These are phyloP conservation scores for Linhomoeus sp. DNA, from an alignment of 2,888 invertebrate species.

Conservation along the genomic window DNA sequence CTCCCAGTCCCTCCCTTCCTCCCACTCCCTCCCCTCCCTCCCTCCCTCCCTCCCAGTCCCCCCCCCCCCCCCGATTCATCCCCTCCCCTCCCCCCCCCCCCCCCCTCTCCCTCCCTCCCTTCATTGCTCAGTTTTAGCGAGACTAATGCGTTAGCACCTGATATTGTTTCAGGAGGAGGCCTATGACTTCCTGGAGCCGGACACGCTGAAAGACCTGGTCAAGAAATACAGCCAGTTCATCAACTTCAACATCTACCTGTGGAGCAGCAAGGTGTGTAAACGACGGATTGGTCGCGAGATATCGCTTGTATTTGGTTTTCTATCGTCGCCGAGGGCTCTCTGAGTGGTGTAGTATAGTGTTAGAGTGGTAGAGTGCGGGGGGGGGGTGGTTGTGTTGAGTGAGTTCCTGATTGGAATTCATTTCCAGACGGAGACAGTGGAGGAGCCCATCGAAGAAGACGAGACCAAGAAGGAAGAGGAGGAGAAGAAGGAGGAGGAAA, in stretches of 20 bases:
- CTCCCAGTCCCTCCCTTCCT: too few relatives aligned
- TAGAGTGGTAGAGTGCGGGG: too few relatives aligned
- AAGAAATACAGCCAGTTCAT: conserved; percentile 99
- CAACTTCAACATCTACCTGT: conserved; percentile 91
- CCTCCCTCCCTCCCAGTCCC: too few relatives aligned
- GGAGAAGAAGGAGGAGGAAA: conserved; percentile 17
- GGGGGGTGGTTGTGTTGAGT: not conserved
- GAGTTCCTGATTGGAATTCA: not conserved
- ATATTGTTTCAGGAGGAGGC: conserved; percentile 99
- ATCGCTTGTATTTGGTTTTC: too few relatives aligned
- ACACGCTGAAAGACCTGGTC: conserved; percentile 68
- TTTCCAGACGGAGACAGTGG: conserved; percentile 47
- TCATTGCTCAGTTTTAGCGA: too few relatives aligned
- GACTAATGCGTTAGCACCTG: too few relatives aligned
- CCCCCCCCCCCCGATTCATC: too few relatives aligned
- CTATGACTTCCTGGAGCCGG: conserved; percentile 75
- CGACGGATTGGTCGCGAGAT: too few relatives aligned
- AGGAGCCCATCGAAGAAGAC: conserved; percentile 44
- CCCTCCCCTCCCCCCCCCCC: not conserved
- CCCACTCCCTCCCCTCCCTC: too few relatives aligned
- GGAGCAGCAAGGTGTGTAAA: conserved; percentile 56
- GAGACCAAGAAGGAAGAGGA: conserved; percentile 27
- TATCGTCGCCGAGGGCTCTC: too few relatives aligned
- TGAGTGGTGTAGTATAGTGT: too few relatives aligned
- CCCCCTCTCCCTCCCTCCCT: conserved; percentile 12